Percentiles rank a stretch among this genome's conserved stretches.
phyloP scores from a whole-genome alignment of 2,113 vertebrate genomes.

The Psilopsiagon aymara region DNA sequence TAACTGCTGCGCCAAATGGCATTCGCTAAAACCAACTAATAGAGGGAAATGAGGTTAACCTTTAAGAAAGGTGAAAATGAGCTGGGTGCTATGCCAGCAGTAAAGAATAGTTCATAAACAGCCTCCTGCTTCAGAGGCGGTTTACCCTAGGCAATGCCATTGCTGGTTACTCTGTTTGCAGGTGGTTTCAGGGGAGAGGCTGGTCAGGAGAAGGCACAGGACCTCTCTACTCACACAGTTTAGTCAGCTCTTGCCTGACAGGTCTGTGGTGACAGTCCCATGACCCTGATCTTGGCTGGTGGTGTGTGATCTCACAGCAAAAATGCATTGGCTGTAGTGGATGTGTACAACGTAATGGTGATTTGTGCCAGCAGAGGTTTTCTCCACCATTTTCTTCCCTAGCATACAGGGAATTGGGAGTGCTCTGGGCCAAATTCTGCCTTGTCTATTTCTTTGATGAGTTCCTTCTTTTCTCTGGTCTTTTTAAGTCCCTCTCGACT shows the following conservation, averaged over 20 bases:
- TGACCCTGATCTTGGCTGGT: neutral
- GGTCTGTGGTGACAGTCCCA: neutral
- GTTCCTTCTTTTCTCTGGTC: neutral
- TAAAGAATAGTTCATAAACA: constrained; percentile 64
- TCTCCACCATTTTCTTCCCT: neutral
- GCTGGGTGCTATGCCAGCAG: constrained; percentile 34
- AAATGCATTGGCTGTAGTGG: fast-evolving
- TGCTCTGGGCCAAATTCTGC: neutral
- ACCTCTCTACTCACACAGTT: fast-evolving
- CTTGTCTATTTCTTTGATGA: neutral
- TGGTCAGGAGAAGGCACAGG: neutral
- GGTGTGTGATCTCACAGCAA: neutral
- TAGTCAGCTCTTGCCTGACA: neutral
- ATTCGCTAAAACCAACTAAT: constrained; percentile 71
- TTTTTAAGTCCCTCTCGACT: neutral
- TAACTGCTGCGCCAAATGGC: neutral
- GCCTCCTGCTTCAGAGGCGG: neutral
- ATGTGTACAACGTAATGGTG: fast-evolving
- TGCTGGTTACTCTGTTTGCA: neutral
- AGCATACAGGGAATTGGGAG: neutral
- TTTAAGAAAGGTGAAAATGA: constrained; percentile 66
- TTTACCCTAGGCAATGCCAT: neutral
- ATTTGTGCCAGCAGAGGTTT: neutral
- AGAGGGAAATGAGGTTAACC: constrained; percentile 71
- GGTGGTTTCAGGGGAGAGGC: neutral